Conservation (phyloP, 2,113 vertebrate species). For the Phocoena phocoena region DNA sequence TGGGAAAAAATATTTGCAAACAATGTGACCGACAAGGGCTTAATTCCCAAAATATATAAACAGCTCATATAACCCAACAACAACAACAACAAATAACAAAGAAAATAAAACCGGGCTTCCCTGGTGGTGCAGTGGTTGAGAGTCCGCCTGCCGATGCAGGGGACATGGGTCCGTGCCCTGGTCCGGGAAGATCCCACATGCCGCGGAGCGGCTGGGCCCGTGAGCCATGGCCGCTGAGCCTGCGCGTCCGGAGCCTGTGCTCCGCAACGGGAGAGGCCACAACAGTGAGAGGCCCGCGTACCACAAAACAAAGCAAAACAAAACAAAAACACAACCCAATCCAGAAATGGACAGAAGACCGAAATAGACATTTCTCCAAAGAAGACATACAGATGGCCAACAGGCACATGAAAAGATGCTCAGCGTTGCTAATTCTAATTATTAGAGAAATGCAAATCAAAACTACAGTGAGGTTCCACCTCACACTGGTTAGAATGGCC, state of each 20-base stretch:
- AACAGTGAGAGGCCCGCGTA: too few species aligned
- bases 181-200: too few species aligned
- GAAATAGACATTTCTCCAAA: not conserved
- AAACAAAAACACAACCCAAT: not conserved
- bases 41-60: not conserved
- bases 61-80: not conserved
- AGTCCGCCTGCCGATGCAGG: too few species aligned
- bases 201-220: too few species aligned
- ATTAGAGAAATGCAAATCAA: not conserved
- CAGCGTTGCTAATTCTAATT: not conserved
- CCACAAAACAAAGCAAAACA: too few species aligned
- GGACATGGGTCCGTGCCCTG: too few species aligned
- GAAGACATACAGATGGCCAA: not conserved
- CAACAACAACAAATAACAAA: not conserved
- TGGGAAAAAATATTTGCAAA: not conserved
- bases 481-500: not conserved
- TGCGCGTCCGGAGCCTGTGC: too few species aligned
- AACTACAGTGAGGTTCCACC: not conserved
- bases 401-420: not conserved
- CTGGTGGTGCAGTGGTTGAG: too few species aligned
- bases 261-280: too few species aligned
- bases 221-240: too few species aligned
- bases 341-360: not conserved
- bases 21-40: not conserved
- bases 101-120: too few species aligned